Evolutionary conservation across 2,797 vertebrate species (phyloP), one percentile per base, ranked within the genome.

Genomic region (Gambusia yucatana): DNA sequence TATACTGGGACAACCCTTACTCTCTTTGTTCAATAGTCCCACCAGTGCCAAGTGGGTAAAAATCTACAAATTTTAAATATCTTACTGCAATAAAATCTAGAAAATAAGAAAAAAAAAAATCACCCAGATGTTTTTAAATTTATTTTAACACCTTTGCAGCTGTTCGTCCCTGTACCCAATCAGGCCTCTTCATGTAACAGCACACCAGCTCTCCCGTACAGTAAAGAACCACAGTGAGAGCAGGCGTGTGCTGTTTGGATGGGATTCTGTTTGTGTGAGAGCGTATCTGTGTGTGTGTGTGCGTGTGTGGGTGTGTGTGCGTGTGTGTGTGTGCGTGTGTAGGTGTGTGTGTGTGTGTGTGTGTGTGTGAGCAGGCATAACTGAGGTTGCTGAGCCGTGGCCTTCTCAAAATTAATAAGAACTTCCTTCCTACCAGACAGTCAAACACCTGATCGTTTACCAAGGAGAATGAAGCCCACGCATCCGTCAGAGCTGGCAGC

Each of bases 361-460:
- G 90, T 86, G 92, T 89, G 92, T 90, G 93, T 87, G 92, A 91
- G 88, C 90, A 77, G 75, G 92, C 90, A 91, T 94, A 91, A 91
- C 89, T 94, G 93, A 95, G 94, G 93, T 94, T 94, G 91, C 92
- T 93, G 88, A 91, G 92, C 89, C 86, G 89, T 87, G 72, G 89
- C 90, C 92, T 92, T 92, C 92, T 94, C 81, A 82, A 91, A 91
- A 92, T 94, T 95, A 95, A 94, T 94, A 93, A 94, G 93, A 89
- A 95, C 94, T 95, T 95, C 95, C 95, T 95, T 95, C 94, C 94
- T 94, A 88, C 91, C 94, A 95, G 94, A 95, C 94, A 92, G 91
- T 95, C 91, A 92, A 95, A 94, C 95, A 93, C 91, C 92, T 94
- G 93, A 93, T 93, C 93, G 91, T 89, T 94, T 92, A 94, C 90